Evolutionary conservation across 2,888 invertebrate species (phyloP).

Genomic region (Polia nebulosa): DNA sequence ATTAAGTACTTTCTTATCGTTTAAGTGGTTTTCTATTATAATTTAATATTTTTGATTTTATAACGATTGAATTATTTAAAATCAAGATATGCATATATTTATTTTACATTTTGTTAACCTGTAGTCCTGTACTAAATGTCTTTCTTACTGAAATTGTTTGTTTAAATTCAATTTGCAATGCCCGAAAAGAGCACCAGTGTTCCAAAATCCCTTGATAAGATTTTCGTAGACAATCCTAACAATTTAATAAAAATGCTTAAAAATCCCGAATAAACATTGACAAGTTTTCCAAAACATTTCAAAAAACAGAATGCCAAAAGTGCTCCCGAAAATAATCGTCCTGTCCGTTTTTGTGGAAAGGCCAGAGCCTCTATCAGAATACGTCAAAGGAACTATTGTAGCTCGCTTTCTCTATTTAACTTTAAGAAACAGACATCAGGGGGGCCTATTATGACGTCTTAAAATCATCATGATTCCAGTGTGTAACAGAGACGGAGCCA

Average conservation of each 20-base stretch:
- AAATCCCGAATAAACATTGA: slow-evolving; percentile 3
- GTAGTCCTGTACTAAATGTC: too few relatives aligned
- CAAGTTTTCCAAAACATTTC: slow-evolving; percentile 10
- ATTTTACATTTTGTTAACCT: neutral
- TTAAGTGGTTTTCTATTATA: slow-evolving; percentile 6
- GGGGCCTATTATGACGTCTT: too few relatives aligned
- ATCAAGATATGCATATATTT: neutral
- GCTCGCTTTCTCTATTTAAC: too few relatives aligned
- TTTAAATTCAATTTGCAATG: too few relatives aligned
- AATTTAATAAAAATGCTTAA: neutral
- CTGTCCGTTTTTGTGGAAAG: neutral
- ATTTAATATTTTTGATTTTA: neutral
- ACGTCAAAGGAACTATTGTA: slow-evolving; percentile 38
- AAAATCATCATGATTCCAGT: too few relatives aligned
- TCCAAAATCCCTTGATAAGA: neutral
- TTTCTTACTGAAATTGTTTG: too few relatives aligned
- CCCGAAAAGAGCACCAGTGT: too few relatives aligned
- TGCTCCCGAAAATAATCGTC: slow-evolving; percentile 17
- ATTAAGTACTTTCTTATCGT: neutral
- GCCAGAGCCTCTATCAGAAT: too few relatives aligned
- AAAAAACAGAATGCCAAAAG: slow-evolving; percentile 13
- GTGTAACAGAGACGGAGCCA: too few relatives aligned
- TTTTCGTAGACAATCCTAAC: neutral
- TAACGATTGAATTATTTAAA: slow-evolving; percentile 12
- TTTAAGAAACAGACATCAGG: too few relatives aligned